phyloP scores from a whole-genome alignment of 2,888 invertebrate genomes.

The Hydroisotoma schaefferi region DNA sequence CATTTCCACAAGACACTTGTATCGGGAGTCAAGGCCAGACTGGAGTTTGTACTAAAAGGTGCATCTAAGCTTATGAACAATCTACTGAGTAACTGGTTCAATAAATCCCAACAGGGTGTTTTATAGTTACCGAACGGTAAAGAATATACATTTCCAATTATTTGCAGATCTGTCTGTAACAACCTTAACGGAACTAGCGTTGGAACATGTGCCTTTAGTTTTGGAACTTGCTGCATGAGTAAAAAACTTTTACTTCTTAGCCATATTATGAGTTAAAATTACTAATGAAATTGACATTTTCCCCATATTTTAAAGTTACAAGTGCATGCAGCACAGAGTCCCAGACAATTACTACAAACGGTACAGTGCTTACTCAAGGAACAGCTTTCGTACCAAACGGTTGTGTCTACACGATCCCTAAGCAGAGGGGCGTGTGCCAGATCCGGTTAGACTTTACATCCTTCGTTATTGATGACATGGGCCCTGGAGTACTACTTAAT shows the following conservation, averaged over 20 bases:
- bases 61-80: not conserved
- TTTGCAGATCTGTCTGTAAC: slow-evolving; percentile 20
- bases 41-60: slow-evolving; percentile 24
- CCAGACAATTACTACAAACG: slow-evolving; percentile 31
- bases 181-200: slow-evolving; percentile 17
- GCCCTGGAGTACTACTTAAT: slow-evolving; percentile 15
- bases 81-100: not conserved
- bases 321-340: slow-evolving; percentile 23
- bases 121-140: too few relatives aligned
- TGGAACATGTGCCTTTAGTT: slow-evolving; percentile 34
- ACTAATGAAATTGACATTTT: not conserved
- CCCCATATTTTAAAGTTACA: slow-evolving; percentile 19
- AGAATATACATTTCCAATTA: too few relatives aligned
- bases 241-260: slow-evolving; percentile 4
- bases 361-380: slow-evolving; percentile 32
- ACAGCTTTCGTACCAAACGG: slow-evolving; percentile 10
- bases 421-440: slow-evolving; percentile 41
- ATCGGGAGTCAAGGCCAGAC: slow-evolving; percentile 17
- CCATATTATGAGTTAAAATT: not conserved
- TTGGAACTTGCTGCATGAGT: slow-evolving; percentile 42
- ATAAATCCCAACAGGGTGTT: not conserved
- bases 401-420: slow-evolving; percentile 38
- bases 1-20: slow-evolving; percentile 23
- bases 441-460: slow-evolving; percentile 41
- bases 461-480: slow-evolving; percentile 32